These are phyloP conservation scores for Etheostoma cragini DNA, from an alignment of 2,113 vertebrate genomes.

Conservation along the genomic window DNA sequence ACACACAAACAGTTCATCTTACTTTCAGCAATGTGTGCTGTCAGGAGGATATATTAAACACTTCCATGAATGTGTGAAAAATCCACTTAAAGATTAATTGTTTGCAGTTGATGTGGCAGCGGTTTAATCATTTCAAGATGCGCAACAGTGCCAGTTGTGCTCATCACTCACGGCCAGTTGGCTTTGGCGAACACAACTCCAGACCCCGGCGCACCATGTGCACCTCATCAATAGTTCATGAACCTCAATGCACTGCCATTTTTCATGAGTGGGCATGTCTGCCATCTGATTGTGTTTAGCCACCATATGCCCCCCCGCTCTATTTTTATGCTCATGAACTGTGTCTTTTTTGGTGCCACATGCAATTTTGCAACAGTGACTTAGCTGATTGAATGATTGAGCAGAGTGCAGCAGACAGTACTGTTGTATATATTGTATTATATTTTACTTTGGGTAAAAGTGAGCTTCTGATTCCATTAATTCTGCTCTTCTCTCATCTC, in stretches of 20 bases:
- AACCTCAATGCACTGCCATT: constrained; percentile 59
- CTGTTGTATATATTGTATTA: neutral
- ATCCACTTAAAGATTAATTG: constrained; percentile 64
- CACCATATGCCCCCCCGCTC: neutral
- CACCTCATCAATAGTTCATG: constrained; percentile 74
- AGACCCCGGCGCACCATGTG: constrained; percentile 65
- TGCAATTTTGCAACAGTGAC: constrained; percentile 19
- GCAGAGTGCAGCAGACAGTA: constrained; percentile 7
- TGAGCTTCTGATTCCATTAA: constrained; percentile 21
- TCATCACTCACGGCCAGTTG: constrained; percentile 69
- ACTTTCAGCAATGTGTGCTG: constrained; percentile 35
- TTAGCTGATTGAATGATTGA: constrained; percentile 47
- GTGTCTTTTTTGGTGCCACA: constrained; percentile 41
- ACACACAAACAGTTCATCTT: constrained; percentile 50
- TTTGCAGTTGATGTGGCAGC: constrained; percentile 65
- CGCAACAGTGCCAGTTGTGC: constrained; percentile 60
- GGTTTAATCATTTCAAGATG: constrained; percentile 72
- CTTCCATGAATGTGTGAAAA: constrained; percentile 48
- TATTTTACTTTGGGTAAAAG: neutral
- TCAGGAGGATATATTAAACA: constrained; percentile 51
- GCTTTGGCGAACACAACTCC: constrained; percentile 59
- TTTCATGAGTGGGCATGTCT: constrained; percentile 68
- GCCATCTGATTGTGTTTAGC: constrained; percentile 76
- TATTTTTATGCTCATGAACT: constrained; percentile 48
- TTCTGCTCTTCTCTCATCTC: constrained; percentile 15